Base-by-base conservation (phyloP, 2,888 invertebrate species). In the Hemithea aestivaria region DNA sequence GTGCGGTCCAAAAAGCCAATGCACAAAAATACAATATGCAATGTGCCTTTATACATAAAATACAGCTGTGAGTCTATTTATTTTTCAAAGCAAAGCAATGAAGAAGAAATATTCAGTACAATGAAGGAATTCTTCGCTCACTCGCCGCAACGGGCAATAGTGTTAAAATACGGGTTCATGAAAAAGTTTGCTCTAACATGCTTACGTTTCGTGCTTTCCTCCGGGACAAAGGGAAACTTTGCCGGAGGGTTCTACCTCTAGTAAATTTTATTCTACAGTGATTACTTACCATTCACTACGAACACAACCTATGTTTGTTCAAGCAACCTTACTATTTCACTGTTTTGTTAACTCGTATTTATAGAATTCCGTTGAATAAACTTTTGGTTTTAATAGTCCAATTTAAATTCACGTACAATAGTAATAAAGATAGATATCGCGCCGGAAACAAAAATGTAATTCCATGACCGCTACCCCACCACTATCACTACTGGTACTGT, bases 231-330 rank as follows among this genome's bases (percentile, higher is more conserved):
- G 55, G 40, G 48, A 53, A 62, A 65, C 53, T 58, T 66, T 53
- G 59, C 40, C 41, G 47, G 62, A 65, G 66, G 68, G 67, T 64
- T 73, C 62, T n/a, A n/a, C n/a, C n/a, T n/a, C n/a, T 51, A 50
- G 54, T 60, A 53, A 63, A 66, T 70, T 69, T 69, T 75, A 22
- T 38, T 33, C 3, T 2, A 35, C 25, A 62, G 53, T 61, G 60
- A 57, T 60, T 58, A 57, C 61, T 66, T 58, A 58, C 57, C 53
- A 53, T 71, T 67, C 60, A 51, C 67, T 65, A 49, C 55, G 70
- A 73, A 77, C 76, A 70, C 53, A 73, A 76, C 70, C 57, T 73
- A 74, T 73, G 72, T 56, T 65, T 66, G 48, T 46, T 47, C 43
- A 49, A 47, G 42, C 37, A 45, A 49, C 53, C 45, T 32, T 40